phyloP scores from a whole-genome alignment of 2,113 vertebrate species.

The Mellivora capensis region DNA sequence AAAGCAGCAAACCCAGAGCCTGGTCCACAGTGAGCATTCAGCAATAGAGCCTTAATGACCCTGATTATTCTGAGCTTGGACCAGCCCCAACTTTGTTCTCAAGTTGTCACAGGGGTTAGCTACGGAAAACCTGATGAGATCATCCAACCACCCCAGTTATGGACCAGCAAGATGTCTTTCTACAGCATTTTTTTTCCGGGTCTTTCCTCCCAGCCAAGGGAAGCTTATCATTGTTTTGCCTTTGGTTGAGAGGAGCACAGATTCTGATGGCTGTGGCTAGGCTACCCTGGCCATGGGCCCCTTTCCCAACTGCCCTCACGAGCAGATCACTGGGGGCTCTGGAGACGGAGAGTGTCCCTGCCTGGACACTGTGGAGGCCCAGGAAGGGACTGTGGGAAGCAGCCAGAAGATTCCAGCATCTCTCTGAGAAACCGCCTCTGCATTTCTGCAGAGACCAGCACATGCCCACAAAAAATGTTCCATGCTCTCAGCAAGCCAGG shows the following conservation, averaged over 20 bases:
- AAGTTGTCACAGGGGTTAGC: not conserved
- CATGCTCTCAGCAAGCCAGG: not conserved
- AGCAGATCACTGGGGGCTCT: not conserved
- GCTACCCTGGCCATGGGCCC: not conserved
- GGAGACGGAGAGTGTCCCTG: rapidly evolving
- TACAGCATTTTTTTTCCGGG: not conserved
- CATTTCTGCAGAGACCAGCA: not conserved
- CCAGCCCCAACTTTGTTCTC: not conserved
- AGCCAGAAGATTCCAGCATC: not conserved
- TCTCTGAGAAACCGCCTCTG: not conserved
- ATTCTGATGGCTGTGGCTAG: not conserved
- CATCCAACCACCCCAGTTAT: rapidly evolving
- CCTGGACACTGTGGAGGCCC: not conserved
- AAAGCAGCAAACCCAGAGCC: not conserved
- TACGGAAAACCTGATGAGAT: not conserved
- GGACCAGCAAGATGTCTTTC: not conserved
- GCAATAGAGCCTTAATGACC: not conserved
- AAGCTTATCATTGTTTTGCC: not conserved
- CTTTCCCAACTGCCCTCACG: not conserved
- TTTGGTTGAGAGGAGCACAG: not conserved
- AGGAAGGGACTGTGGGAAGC: not conserved
- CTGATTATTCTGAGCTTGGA: not conserved
- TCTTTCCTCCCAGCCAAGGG: not conserved
- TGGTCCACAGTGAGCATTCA: rapidly evolving
- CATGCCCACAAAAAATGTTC: slow-evolving; percentile 32